Conservation (phyloP, 2,888 invertebrate species). For the Morpho helenor region DNA sequence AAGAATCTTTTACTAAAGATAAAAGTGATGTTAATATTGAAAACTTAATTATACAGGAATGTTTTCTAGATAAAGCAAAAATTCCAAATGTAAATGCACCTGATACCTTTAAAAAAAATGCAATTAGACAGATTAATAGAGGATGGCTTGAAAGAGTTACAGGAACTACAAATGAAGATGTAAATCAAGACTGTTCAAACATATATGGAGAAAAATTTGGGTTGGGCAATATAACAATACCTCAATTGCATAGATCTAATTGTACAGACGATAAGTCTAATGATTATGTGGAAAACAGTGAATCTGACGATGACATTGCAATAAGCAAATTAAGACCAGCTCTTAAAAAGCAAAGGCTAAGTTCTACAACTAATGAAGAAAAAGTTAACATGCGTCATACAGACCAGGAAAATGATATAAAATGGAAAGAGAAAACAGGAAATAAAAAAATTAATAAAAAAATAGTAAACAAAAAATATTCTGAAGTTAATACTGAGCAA, state of each 20-base stretch:
- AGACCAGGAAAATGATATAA: conserved; percentile 1
- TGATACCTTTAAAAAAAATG: conserved; percentile 33
- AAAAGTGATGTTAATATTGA: background rate
- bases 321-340: conserved; percentile 74
- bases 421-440: background rate
- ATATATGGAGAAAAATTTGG: conserved; percentile 48
- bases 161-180: conserved; percentile 49
- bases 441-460: conserved; percentile 16
- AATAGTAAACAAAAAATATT: conserved; percentile 20
- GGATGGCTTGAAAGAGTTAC: conserved; percentile 69
- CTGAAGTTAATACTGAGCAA: conserved; percentile 39
- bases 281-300: conserved; percentile 87
- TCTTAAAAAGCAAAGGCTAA: conserved; percentile 73
- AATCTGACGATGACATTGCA: conserved; percentile 77
- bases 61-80: background rate
- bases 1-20: too few relatives aligned
- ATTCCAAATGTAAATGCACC: conserved; percentile 8
- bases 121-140: conserved; percentile 54
- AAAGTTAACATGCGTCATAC: conserved; percentile 13
- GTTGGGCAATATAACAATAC: conserved; percentile 50
- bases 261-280: conserved; percentile 44
- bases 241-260: conserved; percentile 21
- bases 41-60: conserved; percentile 1
- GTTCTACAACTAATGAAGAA: conserved; percentile 17
- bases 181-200: conserved; percentile 19